Base-by-base conservation (phyloP, 1,140 invertebrate species). In the Steinernema feltiae region DNA sequence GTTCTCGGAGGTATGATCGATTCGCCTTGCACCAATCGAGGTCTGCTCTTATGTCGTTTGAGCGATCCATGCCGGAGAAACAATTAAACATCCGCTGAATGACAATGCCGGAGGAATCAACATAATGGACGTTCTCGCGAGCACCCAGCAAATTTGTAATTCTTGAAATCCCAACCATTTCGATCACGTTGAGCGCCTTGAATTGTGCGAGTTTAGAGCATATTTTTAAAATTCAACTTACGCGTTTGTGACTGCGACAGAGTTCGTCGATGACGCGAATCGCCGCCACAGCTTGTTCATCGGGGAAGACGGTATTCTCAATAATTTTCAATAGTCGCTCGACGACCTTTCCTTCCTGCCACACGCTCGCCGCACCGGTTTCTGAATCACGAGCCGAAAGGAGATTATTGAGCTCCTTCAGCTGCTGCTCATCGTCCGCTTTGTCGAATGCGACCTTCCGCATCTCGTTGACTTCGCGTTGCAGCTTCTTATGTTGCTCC, bases 381-480 rank as follows among this genome's bases (percentile, higher is more conserved):
- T 91, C 90, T 87, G 78, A 78, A 48, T 98, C 95, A 82, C 92
- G 91, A 15, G 93, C 90, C 69, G 98, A 87, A 0, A 98, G 87
- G 7, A 99, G 88, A 88, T 99, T 99, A 80, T 93, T 93, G 84
- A 94, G 91, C 0, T 93, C 95, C 86, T 89, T 77, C 35, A 77
- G 24, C 48, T 82, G 88, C 87, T 82, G 87, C 82, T 87, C 84
- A 17, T 71, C 75, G 32, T 78, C 77, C 17, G 82, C 76, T 18
- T 84, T 71, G 32, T 86, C 82, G 80, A 89, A 88, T 1, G 86
- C 82, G 35, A 88, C 70, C 31, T 89, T 86, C 69, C 89, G 85
- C 89, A 90, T 90, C 81, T 89, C 88, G 15, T 82, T 76, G 0
- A 89, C 87, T 30, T 83, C 87, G 69, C 86, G 88, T 70, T 86